phyloP scores from a whole-genome alignment of 2,888 invertebrate genomes.

The Acrocyrtus sp. region DNA sequence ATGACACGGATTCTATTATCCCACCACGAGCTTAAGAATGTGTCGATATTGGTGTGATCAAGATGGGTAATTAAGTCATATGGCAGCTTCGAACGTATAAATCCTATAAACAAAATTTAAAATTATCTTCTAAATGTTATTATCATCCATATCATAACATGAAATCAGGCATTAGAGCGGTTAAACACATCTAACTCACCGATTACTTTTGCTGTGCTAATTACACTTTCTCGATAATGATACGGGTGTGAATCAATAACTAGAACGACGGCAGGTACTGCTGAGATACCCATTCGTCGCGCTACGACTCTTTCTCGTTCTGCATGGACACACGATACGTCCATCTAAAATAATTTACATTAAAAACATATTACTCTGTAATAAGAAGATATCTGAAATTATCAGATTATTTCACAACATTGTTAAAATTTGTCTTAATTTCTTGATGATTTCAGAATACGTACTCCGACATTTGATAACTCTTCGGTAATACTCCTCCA shows the following conservation, averaged over 20 bases:
- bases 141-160: no score
- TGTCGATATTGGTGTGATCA: slow-evolving; percentile 78
- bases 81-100: slow-evolving; percentile 87
- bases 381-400: no score
- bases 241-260: slow-evolving; percentile 85
- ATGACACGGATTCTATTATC: slow-evolving; percentile 93
- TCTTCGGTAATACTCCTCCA: slow-evolving; percentile 88
- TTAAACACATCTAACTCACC: slow-evolving; percentile 69
- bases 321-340: slow-evolving; percentile 85
- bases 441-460: no score
- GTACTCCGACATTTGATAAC: slow-evolving; percentile 83
- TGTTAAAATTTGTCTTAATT: neutral
- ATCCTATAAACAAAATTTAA: slow-evolving; percentile 73
- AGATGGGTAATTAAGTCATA: slow-evolving; percentile 78
- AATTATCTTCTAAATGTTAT: no score
- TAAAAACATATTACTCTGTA: neutral
- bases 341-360: slow-evolving; percentile 64
- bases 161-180: slow-evolving; percentile 16
- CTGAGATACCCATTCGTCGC: slow-evolving; percentile 81
- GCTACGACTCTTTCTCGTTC: slow-evolving; percentile 82
- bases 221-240: slow-evolving; percentile 84
- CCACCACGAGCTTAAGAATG: slow-evolving; percentile 86
- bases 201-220: slow-evolving; percentile 82
- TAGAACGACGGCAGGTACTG: slow-evolving; percentile 83
- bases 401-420: neutral